Evolutionary conservation across 2,888 invertebrate genomes (phyloP).

Genomic region (Cantharis rufa): DNA sequence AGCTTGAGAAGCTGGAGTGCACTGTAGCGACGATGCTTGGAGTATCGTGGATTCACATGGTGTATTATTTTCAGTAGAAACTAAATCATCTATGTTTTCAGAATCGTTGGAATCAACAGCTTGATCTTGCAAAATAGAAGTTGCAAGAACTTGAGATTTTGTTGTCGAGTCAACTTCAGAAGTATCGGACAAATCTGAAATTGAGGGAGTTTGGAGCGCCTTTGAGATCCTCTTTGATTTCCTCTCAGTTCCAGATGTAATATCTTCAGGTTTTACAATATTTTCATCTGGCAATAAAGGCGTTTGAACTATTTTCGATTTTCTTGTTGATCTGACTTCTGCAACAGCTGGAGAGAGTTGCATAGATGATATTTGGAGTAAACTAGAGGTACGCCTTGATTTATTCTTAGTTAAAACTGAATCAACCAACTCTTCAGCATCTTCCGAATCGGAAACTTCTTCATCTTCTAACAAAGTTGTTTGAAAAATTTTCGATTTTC

Average conservation of each 20-base stretch:
- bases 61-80: neutral
- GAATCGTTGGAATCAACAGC: neutral
- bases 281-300: neutral
- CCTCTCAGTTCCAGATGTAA: neutral
- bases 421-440: neutral
- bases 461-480: neutral
- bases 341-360: neutral
- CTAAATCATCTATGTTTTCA: neutral
- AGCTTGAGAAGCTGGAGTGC: neutral
- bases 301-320: neutral
- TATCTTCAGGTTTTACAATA: neutral
- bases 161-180: neutral
- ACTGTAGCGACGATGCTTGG: neutral
- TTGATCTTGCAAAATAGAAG: neutral
- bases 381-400: neutral
- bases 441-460: neutral
- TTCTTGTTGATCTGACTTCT: neutral
- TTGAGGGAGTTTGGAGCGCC: neutral
- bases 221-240: neutral
- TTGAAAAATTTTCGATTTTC: neutral
- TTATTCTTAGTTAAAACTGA: neutral
- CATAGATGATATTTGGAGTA: neutral
- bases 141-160: neutral
- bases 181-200: neutral
- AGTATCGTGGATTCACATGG: neutral